Base-by-base conservation (phyloP, 2,797 vertebrate genomes). In the Mormyrus proboscirostris region DNA sequence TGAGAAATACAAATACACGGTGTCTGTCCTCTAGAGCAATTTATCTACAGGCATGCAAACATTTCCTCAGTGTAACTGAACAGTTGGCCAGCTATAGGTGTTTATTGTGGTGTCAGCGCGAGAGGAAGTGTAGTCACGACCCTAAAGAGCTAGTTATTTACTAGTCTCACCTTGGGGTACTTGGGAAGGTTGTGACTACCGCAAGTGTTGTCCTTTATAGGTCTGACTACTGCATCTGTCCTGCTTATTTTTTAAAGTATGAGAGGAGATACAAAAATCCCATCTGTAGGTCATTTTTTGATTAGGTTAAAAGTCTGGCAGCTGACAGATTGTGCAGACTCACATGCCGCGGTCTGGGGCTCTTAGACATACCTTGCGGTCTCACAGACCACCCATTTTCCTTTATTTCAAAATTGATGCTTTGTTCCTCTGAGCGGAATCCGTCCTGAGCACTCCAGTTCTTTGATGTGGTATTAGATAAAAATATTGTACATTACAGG, bases 401-500 rank as follows among this genome's bases (percentile, higher is more conserved):
- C 62, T 38, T 38, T 38, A 4, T 73, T 69, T 14, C 65, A 73
- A 73, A 73, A 73, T 16, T 73, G 65, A 73, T 73, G 65, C 65
- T 73, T 73, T 73, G 65, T 73, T 73, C 65, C 29, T 69, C 25
- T 73, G 33, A 73, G 29, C 1, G 3, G 65, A 73, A 16, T 73
- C 29, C 12, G 0, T 86, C 29, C 85, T 62, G 86, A 50, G 9
- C 55, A 87, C 7, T 87, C 33, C 86, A 88, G 19, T 69, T 88
- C 59, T 44, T 47, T 44, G 41, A 69, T 47, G 38, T 47, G 22
- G 8, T 10, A n/a, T 87, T n/a, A 19, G 55, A 65, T 9, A 44
- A 87, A 9, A n/a, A 88, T 47, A 47, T 65, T 65, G 22, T 49
- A 69, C 25, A 25, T 14, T 90, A 92, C 93, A 90, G 88, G 86